Evolutionary conservation across 2,797 vertebrate genomes (phyloP).

Genomic region (Sorex maritimensis): DNA sequence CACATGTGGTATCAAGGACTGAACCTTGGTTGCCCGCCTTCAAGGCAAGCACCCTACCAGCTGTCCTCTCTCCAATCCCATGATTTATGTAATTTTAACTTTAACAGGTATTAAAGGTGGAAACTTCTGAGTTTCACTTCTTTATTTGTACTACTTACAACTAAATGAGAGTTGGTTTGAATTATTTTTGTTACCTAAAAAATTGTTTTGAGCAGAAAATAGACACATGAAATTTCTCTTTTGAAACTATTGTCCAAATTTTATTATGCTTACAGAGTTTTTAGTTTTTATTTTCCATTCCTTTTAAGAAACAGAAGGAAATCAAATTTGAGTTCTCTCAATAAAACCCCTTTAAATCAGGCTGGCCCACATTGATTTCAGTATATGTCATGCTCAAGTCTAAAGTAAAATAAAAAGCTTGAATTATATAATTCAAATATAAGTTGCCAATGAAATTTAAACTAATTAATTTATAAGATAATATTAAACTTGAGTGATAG

Average conservation of each 20-base stretch:
- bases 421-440: conserved; percentile 14
- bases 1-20: too few relatives aligned
- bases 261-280: not conserved
- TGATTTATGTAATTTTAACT: conserved; percentile 43
- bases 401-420: conserved; percentile 8
- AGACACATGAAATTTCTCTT: conserved; percentile 40
- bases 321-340: conserved; percentile 27
- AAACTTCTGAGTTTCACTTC: conserved; percentile 19
- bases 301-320: conserved; percentile 54
- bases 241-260: not conserved
- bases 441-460: too few relatives aligned
- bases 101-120: conserved; percentile 51
- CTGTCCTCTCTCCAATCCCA: too few relatives aligned
- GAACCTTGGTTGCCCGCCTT: too few relatives aligned
- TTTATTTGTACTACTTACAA: conserved; percentile 34
- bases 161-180: conserved; percentile 29
- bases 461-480: not conserved
- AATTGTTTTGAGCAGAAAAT: conserved; percentile 43
- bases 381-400: not conserved
- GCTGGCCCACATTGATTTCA: conserved; percentile 22
- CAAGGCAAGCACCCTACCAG: too few relatives aligned
- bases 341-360: not conserved
- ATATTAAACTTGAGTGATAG: not conserved
- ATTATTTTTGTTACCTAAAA: not conserved
- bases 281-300: conserved; percentile 15